Percentiles rank a stretch among this genome's conserved stretches.
Evolutionary conservation across 30 jellyfish, hydroid and myxozoan species (phyloP).

Genomic region (Aurelia aurita complex sp. Pacific): DNA sequence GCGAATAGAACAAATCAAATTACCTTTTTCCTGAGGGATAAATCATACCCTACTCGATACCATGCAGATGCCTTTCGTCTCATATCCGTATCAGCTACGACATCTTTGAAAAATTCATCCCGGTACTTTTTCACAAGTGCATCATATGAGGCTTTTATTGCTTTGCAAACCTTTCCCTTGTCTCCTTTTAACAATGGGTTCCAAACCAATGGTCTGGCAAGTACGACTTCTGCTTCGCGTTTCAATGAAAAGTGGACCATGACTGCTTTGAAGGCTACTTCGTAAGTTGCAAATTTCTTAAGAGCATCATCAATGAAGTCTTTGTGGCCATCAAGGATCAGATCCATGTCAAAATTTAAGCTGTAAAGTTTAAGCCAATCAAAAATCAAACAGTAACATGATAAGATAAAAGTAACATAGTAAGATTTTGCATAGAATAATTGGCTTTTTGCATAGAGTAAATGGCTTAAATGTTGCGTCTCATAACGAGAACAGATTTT

Average conservation of each 20-base stretch:
- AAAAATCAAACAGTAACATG: no score
- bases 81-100: constrained; percentile 11
- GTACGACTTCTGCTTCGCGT: constrained; percentile 82
- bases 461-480: no score
- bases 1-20: no score
- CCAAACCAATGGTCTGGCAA: constrained; percentile 79
- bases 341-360: constrained; percentile 25
- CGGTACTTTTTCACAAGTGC: constrained; percentile 69
- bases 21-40: no score
- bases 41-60: constrained; percentile 66
- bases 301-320: constrained; percentile 56
- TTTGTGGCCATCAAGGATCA: constrained; percentile 58
- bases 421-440: no score
- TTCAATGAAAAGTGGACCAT: constrained; percentile 56
- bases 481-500: no score
- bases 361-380: neutral
- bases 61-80: constrained; percentile 83
- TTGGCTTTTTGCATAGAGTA: no score
- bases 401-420: no score
- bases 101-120: constrained; percentile 61
- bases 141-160: constrained; percentile 44
- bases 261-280: constrained; percentile 29
- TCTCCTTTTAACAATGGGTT: constrained; percentile 66
- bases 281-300: constrained; percentile 44
- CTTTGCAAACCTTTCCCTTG: constrained; percentile 66